Evolutionary conservation across 2,113 vertebrate species (phyloP).

Genomic region (western clawed frog (Xenopus tropicalis)): UCB_Xtro_10.0 CM004443.2:134715501-134716000

Average conservation of each 20-base stretch:
- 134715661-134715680: conserved; percentile 20
- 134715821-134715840: conserved; percentile 15
- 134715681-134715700: conserved; percentile 4
- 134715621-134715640: conserved; percentile 21
- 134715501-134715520: too few species aligned
- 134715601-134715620: too few species aligned
- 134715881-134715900: background rate
- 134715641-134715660: background rate
- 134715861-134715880: conserved; percentile 7
- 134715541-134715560: too few species aligned
- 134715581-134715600: too few species aligned
- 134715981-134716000: too few species aligned
- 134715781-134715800: conserved; percentile 2
- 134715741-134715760: background rate
- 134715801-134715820: background rate
- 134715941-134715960: too few species aligned
- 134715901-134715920: conserved; percentile 3
- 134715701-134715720: conserved; percentile 12
- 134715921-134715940: too few species aligned
- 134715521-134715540: too few species aligned
- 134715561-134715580: too few species aligned
- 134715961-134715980: too few species aligned
- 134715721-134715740: background rate
- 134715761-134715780: conserved; percentile 11
- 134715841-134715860: conserved; percentile 20